phyloP scores from a whole-genome alignment of 2,888 invertebrate species.

The Dryomyza anilis region DNA sequence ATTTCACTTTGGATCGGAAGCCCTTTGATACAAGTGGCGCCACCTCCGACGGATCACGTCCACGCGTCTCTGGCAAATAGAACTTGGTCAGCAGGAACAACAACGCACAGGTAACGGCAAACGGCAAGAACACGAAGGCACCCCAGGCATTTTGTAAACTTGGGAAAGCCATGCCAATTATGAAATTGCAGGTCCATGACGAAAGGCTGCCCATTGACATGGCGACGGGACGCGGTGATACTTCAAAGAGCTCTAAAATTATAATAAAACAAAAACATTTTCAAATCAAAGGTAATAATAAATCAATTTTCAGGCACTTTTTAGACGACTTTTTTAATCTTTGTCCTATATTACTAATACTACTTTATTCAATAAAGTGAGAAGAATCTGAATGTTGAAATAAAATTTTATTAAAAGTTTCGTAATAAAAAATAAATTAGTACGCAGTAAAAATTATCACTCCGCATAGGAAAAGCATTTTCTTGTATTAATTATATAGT shows the following conservation, averaged over 20 bases:
- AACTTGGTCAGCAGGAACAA: constrained; percentile 63
- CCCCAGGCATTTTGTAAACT: constrained; percentile 68
- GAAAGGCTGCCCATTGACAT: constrained; percentile 86
- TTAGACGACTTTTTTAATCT: too few relatives aligned
- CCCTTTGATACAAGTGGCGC: constrained; percentile 69
- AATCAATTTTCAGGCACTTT: neutral
- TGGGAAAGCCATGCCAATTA: constrained; percentile 81
- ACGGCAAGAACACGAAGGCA: constrained; percentile 77
- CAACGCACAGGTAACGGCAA: constrained; percentile 63
- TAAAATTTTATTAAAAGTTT: too few relatives aligned
- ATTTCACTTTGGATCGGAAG: constrained; percentile 63
- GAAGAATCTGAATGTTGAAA: too few relatives aligned
- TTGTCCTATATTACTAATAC: too few relatives aligned
- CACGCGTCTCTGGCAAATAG: constrained; percentile 78
- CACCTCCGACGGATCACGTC: constrained; percentile 70
- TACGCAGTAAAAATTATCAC: too few relatives aligned
- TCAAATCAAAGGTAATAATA: neutral
- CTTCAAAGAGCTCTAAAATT: constrained; percentile 76
- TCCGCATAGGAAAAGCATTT: too few relatives aligned
- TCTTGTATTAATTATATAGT: too few relatives aligned
- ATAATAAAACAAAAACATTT: constrained; percentile 24
- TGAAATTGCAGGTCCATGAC: constrained; percentile 88
- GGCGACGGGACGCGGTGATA: constrained; percentile 80
- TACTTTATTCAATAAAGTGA: too few relatives aligned
- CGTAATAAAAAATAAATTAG: too few relatives aligned